A percentile compares a stretch with the other conserved stretches of the same genome.
Evolutionary conservation across 2,797 vertebrate species (phyloP).

Genomic region (Anomalospiza imberbis): DNA sequence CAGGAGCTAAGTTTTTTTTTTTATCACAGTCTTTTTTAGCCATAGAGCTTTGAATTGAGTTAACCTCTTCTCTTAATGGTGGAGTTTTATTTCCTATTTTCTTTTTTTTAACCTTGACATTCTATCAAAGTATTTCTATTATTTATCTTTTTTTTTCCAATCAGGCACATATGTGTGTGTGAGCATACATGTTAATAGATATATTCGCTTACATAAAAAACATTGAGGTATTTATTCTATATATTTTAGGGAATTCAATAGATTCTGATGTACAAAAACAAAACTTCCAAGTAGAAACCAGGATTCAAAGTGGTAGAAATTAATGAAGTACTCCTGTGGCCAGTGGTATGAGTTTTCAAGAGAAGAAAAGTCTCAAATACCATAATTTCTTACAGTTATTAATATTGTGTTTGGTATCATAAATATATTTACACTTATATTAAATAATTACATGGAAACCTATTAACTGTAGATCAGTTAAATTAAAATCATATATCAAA

Average conservation of each 20-base stretch:
- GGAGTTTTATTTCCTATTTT: background rate
- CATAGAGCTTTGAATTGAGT: background rate
- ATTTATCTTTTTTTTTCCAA: background rate
- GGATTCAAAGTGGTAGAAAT: background rate
- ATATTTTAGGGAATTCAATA: background rate
- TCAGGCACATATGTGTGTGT: accelerated
- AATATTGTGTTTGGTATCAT: background rate
- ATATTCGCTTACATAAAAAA: background rate
- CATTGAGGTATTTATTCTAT: background rate
- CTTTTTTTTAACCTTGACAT: background rate
- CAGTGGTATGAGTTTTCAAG: background rate
- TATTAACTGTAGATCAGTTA: background rate
- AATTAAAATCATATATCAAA: background rate
- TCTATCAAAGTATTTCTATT: background rate
- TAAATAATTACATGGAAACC: background rate
- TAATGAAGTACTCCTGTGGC: background rate
- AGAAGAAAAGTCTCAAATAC: background rate
- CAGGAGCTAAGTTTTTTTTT: background rate
- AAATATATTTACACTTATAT: background rate
- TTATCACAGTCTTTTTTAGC: background rate
- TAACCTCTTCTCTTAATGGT: background rate
- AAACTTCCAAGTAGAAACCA: background rate
- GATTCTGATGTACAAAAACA: background rate
- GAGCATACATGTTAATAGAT: background rate
- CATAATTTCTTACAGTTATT: background rate